Percentiles rank a stretch among this genome's conserved stretches.
These are phyloP conservation scores for Drosophila obscura DNA, from an alignment of 1,140 invertebrate species.

Conservation along the genomic window DNA sequence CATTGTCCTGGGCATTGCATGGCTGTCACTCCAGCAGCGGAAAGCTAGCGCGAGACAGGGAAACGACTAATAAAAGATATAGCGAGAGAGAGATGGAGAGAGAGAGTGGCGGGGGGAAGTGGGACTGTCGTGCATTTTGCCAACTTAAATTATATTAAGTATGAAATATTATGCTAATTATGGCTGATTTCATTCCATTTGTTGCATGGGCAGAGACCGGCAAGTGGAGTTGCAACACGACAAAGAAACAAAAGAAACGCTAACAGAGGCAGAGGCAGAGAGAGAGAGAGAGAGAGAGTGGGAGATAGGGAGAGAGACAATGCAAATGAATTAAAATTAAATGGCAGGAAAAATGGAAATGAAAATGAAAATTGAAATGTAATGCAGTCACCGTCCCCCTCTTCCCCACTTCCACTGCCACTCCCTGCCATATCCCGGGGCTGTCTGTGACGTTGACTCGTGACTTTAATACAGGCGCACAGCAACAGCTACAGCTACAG, in stretches of 20 bases:
- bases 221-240: too few species aligned
- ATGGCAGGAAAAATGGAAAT: constrained; percentile 65
- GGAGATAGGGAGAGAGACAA: constrained; percentile 50
- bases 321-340: constrained; percentile 81
- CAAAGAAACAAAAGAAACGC: constrained; percentile 50
- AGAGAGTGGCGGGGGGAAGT: too few species aligned
- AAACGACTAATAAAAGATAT: constrained; percentile 5
- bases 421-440: constrained; percentile 28
- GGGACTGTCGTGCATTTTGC: constrained; percentile 49
- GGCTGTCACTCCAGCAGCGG: constrained; percentile 58
- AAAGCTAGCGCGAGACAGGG: background rate
- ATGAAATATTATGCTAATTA: constrained; percentile 83
- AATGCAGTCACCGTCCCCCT: constrained; percentile 46
- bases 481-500: background rate
- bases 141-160: constrained; percentile 82
- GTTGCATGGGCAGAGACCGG: constrained; percentile 3
- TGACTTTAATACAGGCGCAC: constrained; percentile 37
- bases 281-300: background rate
- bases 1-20: constrained; percentile 64
- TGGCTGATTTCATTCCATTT: constrained; percentile 77
- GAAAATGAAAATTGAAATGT: constrained; percentile 69
- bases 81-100: too few species aligned
- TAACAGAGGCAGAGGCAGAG: constrained; percentile 1
- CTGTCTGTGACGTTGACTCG: constrained; percentile 36
- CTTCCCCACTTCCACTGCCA: background rate